Percentiles rank a stretch among this genome's conserved stretches.
phyloP scores from a whole-genome alignment of 1,140 invertebrate species.

The Lordiphosa mommai region DNA sequence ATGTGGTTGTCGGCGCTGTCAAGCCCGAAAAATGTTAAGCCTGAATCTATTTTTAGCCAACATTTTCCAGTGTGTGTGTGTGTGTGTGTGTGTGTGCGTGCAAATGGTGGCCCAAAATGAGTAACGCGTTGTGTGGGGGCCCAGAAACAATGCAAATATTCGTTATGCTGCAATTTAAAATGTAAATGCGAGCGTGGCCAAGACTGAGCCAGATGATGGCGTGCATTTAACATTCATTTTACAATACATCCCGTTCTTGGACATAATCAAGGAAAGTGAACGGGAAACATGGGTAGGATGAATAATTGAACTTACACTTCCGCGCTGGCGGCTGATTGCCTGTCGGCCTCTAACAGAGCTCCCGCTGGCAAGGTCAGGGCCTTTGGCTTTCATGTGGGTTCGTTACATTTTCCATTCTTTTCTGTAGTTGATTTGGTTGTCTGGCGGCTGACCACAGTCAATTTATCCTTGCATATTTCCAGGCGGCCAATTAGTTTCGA shows the following conservation, averaged over 20 bases:
- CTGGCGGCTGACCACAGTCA: slow-evolving; percentile 46
- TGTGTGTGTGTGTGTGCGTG: slow-evolving; percentile 7
- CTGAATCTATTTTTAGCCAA: slow-evolving; percentile 27
- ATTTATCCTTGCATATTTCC: slow-evolving; percentile 71
- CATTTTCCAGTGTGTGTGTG: background rate
- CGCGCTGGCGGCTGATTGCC: slow-evolving; percentile 63
- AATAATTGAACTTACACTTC: slow-evolving; percentile 70
- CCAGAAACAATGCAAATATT: slow-evolving; percentile 62
- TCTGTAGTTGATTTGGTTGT: slow-evolving; percentile 42
- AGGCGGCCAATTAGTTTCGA: slow-evolving; percentile 70
- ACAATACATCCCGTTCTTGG: slow-evolving; percentile 9
- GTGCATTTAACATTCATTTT: slow-evolving; percentile 16
- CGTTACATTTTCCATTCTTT: slow-evolving; percentile 1
- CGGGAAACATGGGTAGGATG: slow-evolving; percentile 38
- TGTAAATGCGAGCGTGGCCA: slow-evolving; percentile 68
- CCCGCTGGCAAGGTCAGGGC: slow-evolving; percentile 9
- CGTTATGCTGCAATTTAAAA: slow-evolving; percentile 69
- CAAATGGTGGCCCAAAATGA: slow-evolving; percentile 32
- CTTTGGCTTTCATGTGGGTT: slow-evolving; percentile 8
- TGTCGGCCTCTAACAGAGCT: slow-evolving; percentile 9
- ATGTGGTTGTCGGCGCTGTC: slow-evolving; percentile 13
- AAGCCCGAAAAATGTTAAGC: slow-evolving; percentile 39
- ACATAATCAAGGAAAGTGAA: slow-evolving; percentile 29
- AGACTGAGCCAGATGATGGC: slow-evolving; percentile 39
- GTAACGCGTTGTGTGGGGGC: slow-evolving; percentile 37